Conservation (phyloP, 2,888 invertebrate species). For the Drosophila prostipennis region DNA sequence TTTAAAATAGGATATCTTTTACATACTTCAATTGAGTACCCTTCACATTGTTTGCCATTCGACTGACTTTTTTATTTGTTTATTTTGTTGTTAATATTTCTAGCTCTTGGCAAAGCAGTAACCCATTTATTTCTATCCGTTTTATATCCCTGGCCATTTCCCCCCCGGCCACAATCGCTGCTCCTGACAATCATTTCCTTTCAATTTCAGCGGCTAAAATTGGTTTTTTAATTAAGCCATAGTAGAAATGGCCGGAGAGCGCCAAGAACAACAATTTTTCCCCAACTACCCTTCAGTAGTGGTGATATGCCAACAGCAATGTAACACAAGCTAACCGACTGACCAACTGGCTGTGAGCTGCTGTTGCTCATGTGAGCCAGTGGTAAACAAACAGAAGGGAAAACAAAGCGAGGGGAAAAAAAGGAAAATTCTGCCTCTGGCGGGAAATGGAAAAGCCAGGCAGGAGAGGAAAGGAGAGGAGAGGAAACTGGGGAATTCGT, state of each 20-base stretch:
- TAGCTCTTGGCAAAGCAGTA: slow-evolving; percentile 3
- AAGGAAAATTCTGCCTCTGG: slow-evolving; percentile 22
- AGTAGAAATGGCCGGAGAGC: slow-evolving; percentile 17
- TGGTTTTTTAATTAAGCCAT: slow-evolving; percentile 73
- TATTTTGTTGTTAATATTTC: slow-evolving; percentile 1
- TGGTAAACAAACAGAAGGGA: slow-evolving; percentile 32
- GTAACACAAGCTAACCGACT: slow-evolving; percentile 35
- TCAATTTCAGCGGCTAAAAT: slow-evolving; percentile 62
- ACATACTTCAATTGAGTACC: not conserved
- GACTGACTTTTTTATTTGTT: not conserved
- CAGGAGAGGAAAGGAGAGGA: too few species aligned
- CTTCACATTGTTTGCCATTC: not conserved
- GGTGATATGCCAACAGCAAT: slow-evolving; percentile 22
- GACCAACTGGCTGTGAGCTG: slow-evolving; percentile 36
- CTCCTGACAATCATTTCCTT: slow-evolving; percentile 22
- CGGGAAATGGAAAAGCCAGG: not conserved
- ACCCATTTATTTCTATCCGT: slow-evolving; percentile 13
- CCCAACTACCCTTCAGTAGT: slow-evolving; percentile 9
- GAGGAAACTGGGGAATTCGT: slow-evolving; percentile 7
- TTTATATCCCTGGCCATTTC: not conserved
- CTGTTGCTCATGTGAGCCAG: slow-evolving; percentile 18
- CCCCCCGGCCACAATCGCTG: not conserved
- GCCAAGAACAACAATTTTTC: slow-evolving; percentile 29
- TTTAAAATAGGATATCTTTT: not conserved
- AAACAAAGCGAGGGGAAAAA: slow-evolving; percentile 14